Evolutionary conservation across 2,797 vertebrate genomes (phyloP).

Genomic region (Petrocephalus sullivani): DNA sequence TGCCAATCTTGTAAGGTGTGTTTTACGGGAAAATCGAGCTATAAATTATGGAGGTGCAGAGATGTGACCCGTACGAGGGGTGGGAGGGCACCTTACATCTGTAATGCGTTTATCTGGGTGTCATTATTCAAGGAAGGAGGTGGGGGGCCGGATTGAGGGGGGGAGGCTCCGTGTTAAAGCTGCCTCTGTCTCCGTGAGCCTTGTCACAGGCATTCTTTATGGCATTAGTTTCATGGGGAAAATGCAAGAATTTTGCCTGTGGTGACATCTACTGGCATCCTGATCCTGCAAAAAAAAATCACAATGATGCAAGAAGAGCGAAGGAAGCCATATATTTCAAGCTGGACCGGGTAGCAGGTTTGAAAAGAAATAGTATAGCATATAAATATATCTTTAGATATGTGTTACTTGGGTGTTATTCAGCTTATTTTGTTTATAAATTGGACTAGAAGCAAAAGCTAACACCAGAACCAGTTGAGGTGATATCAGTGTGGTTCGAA

Average conservation of each 20-base stretch:
- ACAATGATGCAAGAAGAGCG: background rate
- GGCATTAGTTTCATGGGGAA: background rate
- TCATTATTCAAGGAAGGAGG: conserved; percentile 39
- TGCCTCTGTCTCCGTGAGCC: conserved; percentile 1
- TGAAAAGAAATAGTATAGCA: background rate
- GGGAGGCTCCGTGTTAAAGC: conserved; percentile 35
- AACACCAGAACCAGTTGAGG: background rate
- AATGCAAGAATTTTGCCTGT: conserved; percentile 33
- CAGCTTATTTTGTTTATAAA: background rate
- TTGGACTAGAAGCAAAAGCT: background rate
- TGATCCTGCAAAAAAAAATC: background rate
- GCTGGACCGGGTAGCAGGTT: background rate
- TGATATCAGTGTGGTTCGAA: background rate
- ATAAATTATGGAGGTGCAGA: conserved; percentile 40
- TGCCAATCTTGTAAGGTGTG: conserved; percentile 36
- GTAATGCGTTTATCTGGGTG: conserved; percentile 40
- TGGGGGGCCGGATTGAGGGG: conserved; percentile 37
- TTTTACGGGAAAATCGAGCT: conserved; percentile 39
- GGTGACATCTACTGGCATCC: conserved; percentile 48
- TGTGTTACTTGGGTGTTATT: background rate
- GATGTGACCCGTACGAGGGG: conserved; percentile 32
- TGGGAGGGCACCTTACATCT: conserved; percentile 39
- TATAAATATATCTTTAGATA: background rate
- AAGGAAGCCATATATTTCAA: background rate
- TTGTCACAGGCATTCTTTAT: conserved; percentile 28